Evolutionary conservation across 2,888 invertebrate species (phyloP), one percentile per base, ranked within the genome.

Genomic region (Arenicola marina): DNA sequence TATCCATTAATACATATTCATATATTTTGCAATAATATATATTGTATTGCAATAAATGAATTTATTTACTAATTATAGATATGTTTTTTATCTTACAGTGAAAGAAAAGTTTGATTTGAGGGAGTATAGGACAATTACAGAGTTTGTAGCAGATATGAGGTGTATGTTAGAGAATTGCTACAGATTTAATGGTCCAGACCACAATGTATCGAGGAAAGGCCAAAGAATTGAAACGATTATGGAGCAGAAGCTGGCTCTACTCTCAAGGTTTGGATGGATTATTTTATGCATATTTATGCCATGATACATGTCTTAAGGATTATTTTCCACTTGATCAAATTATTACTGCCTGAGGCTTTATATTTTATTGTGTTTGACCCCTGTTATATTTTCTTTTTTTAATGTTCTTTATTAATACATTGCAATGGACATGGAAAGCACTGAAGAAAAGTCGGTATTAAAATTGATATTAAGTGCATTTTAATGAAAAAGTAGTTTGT

Each of bases 141-240:
- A 85, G 51, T 81, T 86, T 73, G 81, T 86, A 4, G 74, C 76
- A 7, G 86, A 86, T 71, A 77, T 87, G 53, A 78, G 86, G 4
- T 75, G 83, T 43, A 84, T 86, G 82, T 72, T 87, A 51, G 84
- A 85, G 68, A 86, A 86, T 68, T 85, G 85, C 70, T 86, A 86
- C 68, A 81, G 84, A 21, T 86, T 82, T 73, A 85, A 85, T 78
- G 86, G 86, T 21, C 81, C 83, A 0, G 76, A 80, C 67, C 83
- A 84, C 68, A 74, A 77, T 38, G 74, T 85, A 29, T 83, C 85
- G 4, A 85, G 82, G 70, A 78, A 81, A 62, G 86, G 82, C 7
- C 76, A 85, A 60, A 77, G 81, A 48, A 73, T 87, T 53, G 86
- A 86, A 70, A 81, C 80, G 21, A 75, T 85, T 71, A 72, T 86